Evolutionary conservation across 2,797 vertebrate species (phyloP).

Genomic region (Siniperca obscura): DNA sequence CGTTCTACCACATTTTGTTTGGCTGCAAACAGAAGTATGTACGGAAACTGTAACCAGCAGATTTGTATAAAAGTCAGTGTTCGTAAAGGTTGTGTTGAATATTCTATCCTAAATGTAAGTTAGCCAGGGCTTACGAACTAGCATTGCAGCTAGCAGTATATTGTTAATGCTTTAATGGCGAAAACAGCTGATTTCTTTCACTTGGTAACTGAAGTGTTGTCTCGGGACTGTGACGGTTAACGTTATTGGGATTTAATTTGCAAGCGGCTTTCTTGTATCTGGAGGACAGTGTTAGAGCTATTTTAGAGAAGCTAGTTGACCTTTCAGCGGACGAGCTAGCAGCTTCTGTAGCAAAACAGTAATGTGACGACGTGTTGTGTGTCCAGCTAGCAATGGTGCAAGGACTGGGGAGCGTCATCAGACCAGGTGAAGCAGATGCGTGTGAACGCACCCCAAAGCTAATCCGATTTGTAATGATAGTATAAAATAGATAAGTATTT

Average conservation of each 20-base stretch:
- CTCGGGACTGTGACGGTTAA: rapidly evolving
- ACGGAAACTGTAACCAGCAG: background rate
- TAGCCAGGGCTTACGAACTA: constrained; percentile 46
- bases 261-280: background rate
- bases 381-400: constrained; percentile 79
- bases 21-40: constrained; percentile 40
- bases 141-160: constrained; percentile 56
- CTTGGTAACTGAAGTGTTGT: constrained; percentile 1
- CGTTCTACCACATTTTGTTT: constrained; percentile 11
- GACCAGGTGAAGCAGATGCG: constrained; percentile 68
- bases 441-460: constrained; percentile 16
- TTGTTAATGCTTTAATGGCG: constrained; percentile 18
- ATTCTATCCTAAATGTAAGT: background rate
- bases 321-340: constrained; percentile 55
- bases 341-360: constrained; percentile 51
- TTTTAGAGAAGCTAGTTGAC: constrained; percentile 33
- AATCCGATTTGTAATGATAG: background rate
- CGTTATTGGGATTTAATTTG: background rate
- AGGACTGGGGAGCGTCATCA: constrained; percentile 74
- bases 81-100: background rate
- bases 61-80: background rate
- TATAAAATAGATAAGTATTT: background rate
- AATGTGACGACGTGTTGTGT: constrained; percentile 78
- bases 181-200: constrained; percentile 40
- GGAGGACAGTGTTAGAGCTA: background rate